These are phyloP conservation scores for Apodemia duryi DNA, from an alignment of 2,888 invertebrate species.

Conservation along the genomic window DNA sequence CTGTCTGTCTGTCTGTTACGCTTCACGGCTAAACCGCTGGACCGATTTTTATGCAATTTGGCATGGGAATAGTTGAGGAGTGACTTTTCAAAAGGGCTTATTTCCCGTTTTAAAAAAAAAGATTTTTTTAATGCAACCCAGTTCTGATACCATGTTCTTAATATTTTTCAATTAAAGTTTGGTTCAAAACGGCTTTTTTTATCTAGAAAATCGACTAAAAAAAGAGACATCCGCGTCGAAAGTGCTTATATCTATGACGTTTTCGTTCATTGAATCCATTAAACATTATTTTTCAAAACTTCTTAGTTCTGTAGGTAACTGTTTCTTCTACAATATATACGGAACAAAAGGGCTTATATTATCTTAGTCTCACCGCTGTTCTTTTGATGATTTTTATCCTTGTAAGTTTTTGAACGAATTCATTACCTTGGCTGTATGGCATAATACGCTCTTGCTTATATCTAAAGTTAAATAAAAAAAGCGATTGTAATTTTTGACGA, in stretches of 20 bases:
- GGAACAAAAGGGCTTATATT: constrained; percentile 1
- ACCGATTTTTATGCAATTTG: too few species aligned
- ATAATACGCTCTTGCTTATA: neutral
- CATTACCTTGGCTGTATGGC: neutral
- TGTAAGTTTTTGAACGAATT: neutral
- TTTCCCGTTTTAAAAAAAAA: too few species aligned
- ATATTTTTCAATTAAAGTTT: neutral
- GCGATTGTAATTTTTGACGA: too few species aligned
- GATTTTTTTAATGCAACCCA: too few species aligned
- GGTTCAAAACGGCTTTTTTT: neutral
- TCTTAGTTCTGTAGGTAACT: neutral
- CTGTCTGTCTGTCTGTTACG: too few species aligned
- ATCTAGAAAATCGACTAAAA: neutral
- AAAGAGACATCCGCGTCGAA: neutral
- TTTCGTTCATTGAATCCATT: neutral
- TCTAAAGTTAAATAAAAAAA: too few species aligned
- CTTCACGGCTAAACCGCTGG: too few species aligned
- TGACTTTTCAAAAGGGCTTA: too few species aligned
- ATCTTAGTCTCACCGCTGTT: neutral
- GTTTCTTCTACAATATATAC: neutral
- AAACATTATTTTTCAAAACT: constrained; percentile 1
- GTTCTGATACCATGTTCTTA: neutral
- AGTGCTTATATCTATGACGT: neutral
- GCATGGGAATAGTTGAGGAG: too few species aligned
- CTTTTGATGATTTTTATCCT: neutral